phyloP scores from a whole-genome alignment of 2,113 vertebrate species.

The Paramisgurnus dabryanus region DNA sequence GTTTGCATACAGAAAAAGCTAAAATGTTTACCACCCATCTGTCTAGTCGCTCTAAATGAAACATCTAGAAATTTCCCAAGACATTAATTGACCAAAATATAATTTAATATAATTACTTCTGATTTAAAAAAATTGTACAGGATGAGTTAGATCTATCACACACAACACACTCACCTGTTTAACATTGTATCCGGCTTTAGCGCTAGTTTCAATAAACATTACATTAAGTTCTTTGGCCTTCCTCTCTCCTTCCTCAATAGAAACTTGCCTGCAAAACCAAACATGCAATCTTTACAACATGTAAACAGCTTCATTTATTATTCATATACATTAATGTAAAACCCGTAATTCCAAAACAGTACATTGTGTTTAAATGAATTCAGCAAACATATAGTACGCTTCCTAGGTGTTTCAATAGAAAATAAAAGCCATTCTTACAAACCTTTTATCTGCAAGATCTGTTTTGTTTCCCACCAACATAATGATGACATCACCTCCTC shows the following conservation, averaged over 20 bases:
- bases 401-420: no score
- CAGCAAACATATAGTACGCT: no score
- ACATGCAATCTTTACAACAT: constrained; percentile 22
- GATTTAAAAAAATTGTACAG: no score
- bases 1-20: constrained; percentile 55
- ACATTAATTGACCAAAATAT: no score
- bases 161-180: constrained; percentile 89
- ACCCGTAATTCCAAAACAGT: neutral
- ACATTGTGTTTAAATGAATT: no score
- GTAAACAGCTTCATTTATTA: neutral
- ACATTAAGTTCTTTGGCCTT: constrained; percentile 99
- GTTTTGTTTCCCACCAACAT: constrained; percentile 99
- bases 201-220: constrained; percentile 99
- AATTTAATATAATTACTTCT: no score
- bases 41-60: no score
- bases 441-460: constrained; percentile 99
- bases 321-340: neutral
- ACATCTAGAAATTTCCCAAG: no score
- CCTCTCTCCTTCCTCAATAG: constrained; percentile 97
- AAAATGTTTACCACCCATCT: no score
- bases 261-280: constrained; percentile 89
- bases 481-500: constrained; percentile 98
- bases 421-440: constrained; percentile 41
- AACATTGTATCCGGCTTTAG: constrained; percentile 98
- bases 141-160: constrained; percentile 21